Base-by-base conservation (phyloP, 2,113 vertebrate genomes). In the Strigops habroptila region DNA sequence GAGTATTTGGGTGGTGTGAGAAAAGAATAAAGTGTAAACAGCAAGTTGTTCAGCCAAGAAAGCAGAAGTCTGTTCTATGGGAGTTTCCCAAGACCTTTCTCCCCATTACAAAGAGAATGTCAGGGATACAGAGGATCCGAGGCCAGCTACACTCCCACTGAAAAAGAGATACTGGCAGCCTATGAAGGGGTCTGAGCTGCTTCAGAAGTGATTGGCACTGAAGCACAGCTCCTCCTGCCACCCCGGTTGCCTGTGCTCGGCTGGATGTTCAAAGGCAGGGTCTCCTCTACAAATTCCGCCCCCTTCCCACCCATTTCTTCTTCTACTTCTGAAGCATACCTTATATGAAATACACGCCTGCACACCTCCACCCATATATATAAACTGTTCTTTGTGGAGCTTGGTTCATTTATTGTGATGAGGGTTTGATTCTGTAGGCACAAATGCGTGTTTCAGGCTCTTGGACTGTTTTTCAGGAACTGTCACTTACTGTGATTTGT, bases 241-340 rank as follows among this genome's bases (percentile, higher is more conserved):
- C n/a, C n/a, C n/a, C n/a, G n/a, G n/a, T n/a, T n/a, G n/a, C n/a
- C n/a, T n/a, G n/a, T n/a, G n/a, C n/a, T n/a, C n/a, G n/a, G n/a
- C n/a, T n/a, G n/a, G n/a, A n/a, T n/a, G n/a, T n/a, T n/a, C n/a
- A n/a, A n/a, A n/a, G n/a, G n/a, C n/a, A n/a, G n/a, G n/a, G n/a
- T n/a, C n/a, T n/a, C n/a, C n/a, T n/a, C n/a, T n/a, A n/a, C n/a
- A n/a, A n/a, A n/a, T n/a, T n/a, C n/a, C n/a, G 12, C 8, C 0
- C 5, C 0, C 5, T 14, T 7, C 25, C 18, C 17, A 25, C 28
- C 1, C 7, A 4, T 12, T 64, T 8, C 46, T 49, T 21, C 13
- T 80, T 80, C 12, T 71, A 44, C 39, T 64, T 85, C 79, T 85
- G 30, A 19, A 39, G 17, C 17, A 43, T 71, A 33, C 5, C 5